These are phyloP conservation scores for Epinephelus cyanopodus DNA, from an alignment of 2,113 vertebrate genomes.

Conservation along the genomic window DNA sequence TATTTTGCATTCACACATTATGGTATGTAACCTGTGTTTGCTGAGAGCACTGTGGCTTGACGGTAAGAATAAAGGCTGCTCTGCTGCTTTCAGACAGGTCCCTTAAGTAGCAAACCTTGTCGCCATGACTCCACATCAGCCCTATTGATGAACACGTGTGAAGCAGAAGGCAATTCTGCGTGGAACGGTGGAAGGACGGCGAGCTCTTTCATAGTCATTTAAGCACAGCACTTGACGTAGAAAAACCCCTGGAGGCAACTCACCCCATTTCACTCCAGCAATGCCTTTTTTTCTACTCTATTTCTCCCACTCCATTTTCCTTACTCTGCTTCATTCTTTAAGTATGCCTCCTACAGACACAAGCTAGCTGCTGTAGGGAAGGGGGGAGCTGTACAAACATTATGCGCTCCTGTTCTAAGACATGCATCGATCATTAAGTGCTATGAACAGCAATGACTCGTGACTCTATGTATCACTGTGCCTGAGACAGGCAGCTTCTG, in stretches of 20 bases:
- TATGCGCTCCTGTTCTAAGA: not conserved
- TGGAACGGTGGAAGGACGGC: conserved; percentile 34
- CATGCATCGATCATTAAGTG: not conserved
- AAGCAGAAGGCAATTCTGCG: conserved; percentile 60
- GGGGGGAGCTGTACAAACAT: not conserved
- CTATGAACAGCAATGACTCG: not conserved
- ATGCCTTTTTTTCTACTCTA: conserved; percentile 58
- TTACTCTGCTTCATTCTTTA: conserved; percentile 27
- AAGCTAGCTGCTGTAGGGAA: not conserved
- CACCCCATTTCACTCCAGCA: conserved; percentile 66
- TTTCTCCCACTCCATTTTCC: conserved; percentile 46
- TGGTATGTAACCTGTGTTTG: conserved; percentile 47
- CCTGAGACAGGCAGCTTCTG: not conserved
- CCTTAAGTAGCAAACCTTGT: conserved; percentile 80
- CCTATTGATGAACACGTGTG: conserved; percentile 74
- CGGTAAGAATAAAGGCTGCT: conserved; percentile 48
- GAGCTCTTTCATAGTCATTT: conserved; percentile 69
- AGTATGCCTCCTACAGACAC: conserved; percentile 12
- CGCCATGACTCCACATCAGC: conserved; percentile 67
- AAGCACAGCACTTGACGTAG: conserved; percentile 65
- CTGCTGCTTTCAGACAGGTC: conserved; percentile 53
- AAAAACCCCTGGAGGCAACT: conserved; percentile 62
- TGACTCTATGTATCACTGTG: not conserved
- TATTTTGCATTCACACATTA: conserved; percentile 72
- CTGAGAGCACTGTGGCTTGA: conserved; percentile 31